Evolutionary conservation across 2,888 invertebrate species (phyloP).

Genomic region (Endomychus coccineus): DNA sequence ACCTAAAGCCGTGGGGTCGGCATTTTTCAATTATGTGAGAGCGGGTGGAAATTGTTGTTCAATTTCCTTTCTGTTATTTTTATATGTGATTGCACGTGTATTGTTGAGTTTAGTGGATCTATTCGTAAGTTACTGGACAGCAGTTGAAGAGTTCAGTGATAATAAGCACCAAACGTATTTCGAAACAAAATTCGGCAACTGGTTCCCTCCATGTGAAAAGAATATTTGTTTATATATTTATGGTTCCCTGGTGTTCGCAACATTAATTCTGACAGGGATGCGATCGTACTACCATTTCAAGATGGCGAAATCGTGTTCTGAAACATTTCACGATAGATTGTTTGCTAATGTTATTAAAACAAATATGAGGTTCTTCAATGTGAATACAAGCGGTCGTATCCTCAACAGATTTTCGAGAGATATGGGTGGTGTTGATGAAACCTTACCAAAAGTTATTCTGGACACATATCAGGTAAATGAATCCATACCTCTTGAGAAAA

Average conservation of each 20-base stretch:
- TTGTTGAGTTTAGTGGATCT: constrained; percentile 28
- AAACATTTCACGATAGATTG: constrained; percentile 61
- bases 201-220: constrained; percentile 8
- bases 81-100: constrained; percentile 25
- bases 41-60: constrained; percentile 22
- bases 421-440: constrained; percentile 66
- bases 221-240: constrained; percentile 53
- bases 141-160: constrained; percentile 15
- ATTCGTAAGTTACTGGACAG: constrained; percentile 21
- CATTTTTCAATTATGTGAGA: constrained; percentile 20
- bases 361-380: constrained; percentile 66
- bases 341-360: constrained; percentile 49
- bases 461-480: constrained; percentile 42
- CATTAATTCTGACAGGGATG: constrained; percentile 50
- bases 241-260: constrained; percentile 45
- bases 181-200: constrained; percentile 5
- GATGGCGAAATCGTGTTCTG: constrained; percentile 55
- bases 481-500: background rate
- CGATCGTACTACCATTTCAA: constrained; percentile 55
- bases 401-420: constrained; percentile 74
- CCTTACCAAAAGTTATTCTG: constrained; percentile 55
- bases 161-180: background rate
- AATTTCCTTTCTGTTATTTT: constrained; percentile 18
- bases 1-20: too few species aligned
- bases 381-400: constrained; percentile 69